Percentiles rank a stretch among this genome's conserved stretches.
These are phyloP conservation scores for Chironomus tepperi DNA, from an alignment of 1,140 invertebrate species.

Conservation along the genomic window DNA sequence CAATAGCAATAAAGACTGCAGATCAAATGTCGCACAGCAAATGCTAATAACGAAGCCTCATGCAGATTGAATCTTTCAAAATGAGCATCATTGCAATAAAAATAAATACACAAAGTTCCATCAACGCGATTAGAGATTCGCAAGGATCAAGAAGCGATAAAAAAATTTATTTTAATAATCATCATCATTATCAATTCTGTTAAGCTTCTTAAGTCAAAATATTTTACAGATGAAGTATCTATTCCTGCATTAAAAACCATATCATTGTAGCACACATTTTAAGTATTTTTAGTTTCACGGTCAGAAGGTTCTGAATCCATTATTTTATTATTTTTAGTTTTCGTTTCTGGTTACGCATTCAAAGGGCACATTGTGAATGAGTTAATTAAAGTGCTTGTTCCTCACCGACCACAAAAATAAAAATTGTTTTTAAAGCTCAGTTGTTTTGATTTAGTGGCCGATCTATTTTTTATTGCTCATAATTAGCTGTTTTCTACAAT, in stretches of 20 bases:
- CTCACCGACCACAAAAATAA: background rate
- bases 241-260: no score
- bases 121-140: background rate
- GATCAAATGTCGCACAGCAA: no score
- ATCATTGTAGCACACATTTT: background rate
- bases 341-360: background rate
- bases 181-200: background rate
- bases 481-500: conserved; percentile 13
- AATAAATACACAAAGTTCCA: background rate
- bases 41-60: no score
- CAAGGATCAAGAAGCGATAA: background rate
- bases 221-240: no score
- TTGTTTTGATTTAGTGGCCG: conserved; percentile 12
- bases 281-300: background rate
- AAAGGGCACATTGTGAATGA: background rate
- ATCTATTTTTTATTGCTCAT: conserved; percentile 21
- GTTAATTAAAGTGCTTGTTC: conserved; percentile 23
- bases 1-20: no score
- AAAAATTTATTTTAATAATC: background rate
- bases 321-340: background rate
- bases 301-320: background rate
- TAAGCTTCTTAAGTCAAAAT: no score
- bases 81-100: no score
- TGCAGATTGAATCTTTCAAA: no score
- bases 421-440: background rate